Evolutionary conservation across 2,797 vertebrate species (phyloP).

Genomic region (Fundulus diaphanus): DNA sequence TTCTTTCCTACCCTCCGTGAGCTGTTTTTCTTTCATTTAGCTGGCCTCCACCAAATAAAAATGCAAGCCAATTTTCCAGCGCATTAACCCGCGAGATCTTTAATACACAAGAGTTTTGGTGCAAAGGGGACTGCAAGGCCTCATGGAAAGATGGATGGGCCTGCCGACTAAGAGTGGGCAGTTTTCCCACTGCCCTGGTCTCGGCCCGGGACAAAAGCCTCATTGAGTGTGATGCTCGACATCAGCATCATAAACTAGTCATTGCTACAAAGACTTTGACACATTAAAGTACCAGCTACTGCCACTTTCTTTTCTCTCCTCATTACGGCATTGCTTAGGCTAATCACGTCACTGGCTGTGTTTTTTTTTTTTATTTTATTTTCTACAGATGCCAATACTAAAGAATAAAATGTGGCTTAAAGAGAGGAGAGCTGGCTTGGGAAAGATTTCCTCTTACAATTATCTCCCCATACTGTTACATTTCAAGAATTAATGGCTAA

Average conservation of each 20-base stretch:
- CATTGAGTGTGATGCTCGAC: slow-evolving; percentile 99
- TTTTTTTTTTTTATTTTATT: slow-evolving; percentile 66
- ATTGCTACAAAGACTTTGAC: slow-evolving; percentile 95
- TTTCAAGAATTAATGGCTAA: background rate
- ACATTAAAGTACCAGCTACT: slow-evolving; percentile 95
- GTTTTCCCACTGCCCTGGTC: slow-evolving; percentile 98
- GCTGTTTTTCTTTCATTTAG: slow-evolving; percentile 92
- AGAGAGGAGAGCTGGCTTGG: slow-evolving; percentile 83
- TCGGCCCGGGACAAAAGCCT: slow-evolving; percentile 95
- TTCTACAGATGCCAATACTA: slow-evolving; percentile 77
- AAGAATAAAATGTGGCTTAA: slow-evolving; percentile 86
- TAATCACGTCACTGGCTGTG: slow-evolving; percentile 85
- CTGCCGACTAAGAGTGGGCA: slow-evolving; percentile 93
- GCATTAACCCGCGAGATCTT: slow-evolving; percentile 98
- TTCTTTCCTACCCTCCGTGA: slow-evolving; percentile 76
- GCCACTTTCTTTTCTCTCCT: slow-evolving; percentile 85
- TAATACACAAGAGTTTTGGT: slow-evolving; percentile 88
- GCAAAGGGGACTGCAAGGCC: slow-evolving; percentile 86
- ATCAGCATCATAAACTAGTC: slow-evolving; percentile 99
- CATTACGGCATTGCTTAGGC: slow-evolving; percentile 84
- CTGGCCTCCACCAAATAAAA: slow-evolving; percentile 95
- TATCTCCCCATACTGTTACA: background rate
- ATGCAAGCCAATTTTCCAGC: slow-evolving; percentile 99
- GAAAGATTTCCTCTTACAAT: slow-evolving; percentile 71
- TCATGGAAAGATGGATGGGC: slow-evolving; percentile 95